Conservation (phyloP, 2,888 invertebrate genomes). For the Nephrotoma guestfalica region DNA sequence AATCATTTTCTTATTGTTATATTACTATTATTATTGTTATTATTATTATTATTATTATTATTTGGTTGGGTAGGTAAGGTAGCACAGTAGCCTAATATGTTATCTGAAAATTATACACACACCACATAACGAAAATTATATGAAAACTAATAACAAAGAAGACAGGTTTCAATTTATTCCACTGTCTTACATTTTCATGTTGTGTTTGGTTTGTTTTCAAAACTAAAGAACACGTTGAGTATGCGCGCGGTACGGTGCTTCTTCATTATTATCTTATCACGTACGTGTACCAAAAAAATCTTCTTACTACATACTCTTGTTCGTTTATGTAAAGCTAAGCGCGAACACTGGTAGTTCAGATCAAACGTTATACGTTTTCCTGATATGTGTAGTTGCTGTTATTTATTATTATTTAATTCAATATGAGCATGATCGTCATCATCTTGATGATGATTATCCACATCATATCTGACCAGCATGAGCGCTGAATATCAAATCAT, state of each 20-base stretch:
- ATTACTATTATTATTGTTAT: not conserved
- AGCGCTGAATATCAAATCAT: not conserved
- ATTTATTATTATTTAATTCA: not conserved
- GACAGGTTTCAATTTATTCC: not conserved
- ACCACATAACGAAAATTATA: not conserved
- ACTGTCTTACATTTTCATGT: not conserved
- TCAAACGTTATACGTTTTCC: not conserved
- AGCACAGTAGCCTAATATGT: not conserved
- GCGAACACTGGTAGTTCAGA: not conserved
- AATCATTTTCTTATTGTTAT: not conserved
- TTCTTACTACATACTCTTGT: not conserved
- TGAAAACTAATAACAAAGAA: not conserved
- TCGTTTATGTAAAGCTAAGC: not conserved
- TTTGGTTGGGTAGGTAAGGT: not conserved
- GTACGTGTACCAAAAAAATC: not conserved
- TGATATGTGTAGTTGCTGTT: too few species aligned
- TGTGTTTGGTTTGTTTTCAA: not conserved
- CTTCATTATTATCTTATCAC: not conserved
- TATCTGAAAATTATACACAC: not conserved
- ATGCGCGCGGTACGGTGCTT: not conserved
- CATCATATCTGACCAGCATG: not conserved
- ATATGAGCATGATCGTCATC: not conserved
- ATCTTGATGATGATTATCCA: not conserved
- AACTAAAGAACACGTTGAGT: not conserved
- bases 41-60: not conserved